A percentile compares a stretch with the other conserved stretches of the same genome.
These are phyloP conservation scores for Alcis repandata DNA, from an alignment of 2,888 invertebrate genomes.

Conservation along the genomic window DNA sequence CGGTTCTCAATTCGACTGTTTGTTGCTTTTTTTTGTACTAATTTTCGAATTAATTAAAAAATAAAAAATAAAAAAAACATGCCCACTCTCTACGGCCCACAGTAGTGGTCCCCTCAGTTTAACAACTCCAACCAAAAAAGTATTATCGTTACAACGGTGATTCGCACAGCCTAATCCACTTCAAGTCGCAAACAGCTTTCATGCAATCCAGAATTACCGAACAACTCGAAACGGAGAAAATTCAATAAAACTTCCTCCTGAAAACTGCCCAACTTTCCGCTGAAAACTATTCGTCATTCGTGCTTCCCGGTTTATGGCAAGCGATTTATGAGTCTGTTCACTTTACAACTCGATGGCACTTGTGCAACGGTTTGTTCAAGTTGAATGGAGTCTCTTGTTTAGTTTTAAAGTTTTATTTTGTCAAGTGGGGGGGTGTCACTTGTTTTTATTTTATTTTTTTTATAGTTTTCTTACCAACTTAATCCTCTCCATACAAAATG, in stretches of 20 bases:
- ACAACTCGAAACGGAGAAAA: conserved; percentile 19
- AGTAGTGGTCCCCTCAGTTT: too few relatives aligned
- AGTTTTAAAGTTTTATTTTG: not conserved
- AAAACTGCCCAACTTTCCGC: conserved; percentile 18
- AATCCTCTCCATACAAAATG: too few relatives aligned
- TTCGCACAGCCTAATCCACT: not conserved
- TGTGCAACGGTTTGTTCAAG: conserved; percentile 1
- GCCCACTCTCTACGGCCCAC: too few relatives aligned
- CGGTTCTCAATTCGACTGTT: too few relatives aligned
- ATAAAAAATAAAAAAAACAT: too few relatives aligned
- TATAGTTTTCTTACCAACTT: too few relatives aligned
- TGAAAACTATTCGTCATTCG: conserved; percentile 30
- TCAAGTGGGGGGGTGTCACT: too few relatives aligned
- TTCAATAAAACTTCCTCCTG: conserved; percentile 31
- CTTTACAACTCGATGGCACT: conserved; percentile 17
- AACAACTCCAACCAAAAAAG: too few relatives aligned
- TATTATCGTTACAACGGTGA: too few relatives aligned
- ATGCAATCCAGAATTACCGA: conserved; percentile 15
- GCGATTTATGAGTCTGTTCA: conserved; percentile 36
- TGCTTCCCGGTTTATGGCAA: conserved; percentile 25
- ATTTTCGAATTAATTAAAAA: too few relatives aligned
- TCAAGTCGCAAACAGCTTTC: conserved; percentile 16
- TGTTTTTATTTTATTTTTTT: too few relatives aligned
- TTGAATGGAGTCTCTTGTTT: not conserved
- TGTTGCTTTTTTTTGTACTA: too few relatives aligned